Evolutionary conservation across 2,888 invertebrate genomes (phyloP).

Genomic region (Chaitophorus viminalis): DNA sequence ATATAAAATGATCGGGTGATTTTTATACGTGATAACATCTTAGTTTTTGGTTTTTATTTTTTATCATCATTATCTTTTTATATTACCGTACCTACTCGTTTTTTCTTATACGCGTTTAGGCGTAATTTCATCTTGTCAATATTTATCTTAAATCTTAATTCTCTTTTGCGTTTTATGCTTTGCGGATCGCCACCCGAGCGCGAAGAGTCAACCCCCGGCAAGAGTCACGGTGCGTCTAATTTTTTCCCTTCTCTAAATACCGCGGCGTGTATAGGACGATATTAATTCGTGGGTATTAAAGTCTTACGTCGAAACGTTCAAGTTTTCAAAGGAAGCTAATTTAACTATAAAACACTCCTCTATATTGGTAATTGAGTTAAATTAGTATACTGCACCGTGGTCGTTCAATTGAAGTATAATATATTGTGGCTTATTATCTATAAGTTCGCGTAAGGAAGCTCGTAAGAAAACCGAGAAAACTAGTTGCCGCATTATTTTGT

Average conservation of each 20-base stretch:
- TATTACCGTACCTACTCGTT: background rate
- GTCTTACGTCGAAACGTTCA: constrained; percentile 21
- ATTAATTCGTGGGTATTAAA: constrained; percentile 49
- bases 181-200: background rate
- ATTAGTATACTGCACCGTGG: constrained; percentile 4
- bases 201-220: background rate
- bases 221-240: background rate
- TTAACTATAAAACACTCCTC: constrained; percentile 20
- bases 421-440: constrained; percentile 35
- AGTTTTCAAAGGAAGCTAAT: constrained; percentile 22
- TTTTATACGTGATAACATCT: background rate
- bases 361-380: constrained; percentile 37
- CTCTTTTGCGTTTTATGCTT: constrained; percentile 4
- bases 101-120: background rate
- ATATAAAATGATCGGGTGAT: constrained; percentile 2
- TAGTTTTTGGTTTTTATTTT: background rate
- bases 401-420: constrained; percentile 32
- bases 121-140: background rate
- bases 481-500: no score
- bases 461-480: background rate
- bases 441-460: background rate
- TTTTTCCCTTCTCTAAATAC: background rate
- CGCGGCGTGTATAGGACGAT: background rate
- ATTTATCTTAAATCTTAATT: constrained; percentile 39
- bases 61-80: constrained; percentile 3